Percentiles rank a stretch among this genome's conserved stretches.
Conservation (phyloP, 2,113 vertebrate genomes). For the Hyperopisus bebe region DNA sequence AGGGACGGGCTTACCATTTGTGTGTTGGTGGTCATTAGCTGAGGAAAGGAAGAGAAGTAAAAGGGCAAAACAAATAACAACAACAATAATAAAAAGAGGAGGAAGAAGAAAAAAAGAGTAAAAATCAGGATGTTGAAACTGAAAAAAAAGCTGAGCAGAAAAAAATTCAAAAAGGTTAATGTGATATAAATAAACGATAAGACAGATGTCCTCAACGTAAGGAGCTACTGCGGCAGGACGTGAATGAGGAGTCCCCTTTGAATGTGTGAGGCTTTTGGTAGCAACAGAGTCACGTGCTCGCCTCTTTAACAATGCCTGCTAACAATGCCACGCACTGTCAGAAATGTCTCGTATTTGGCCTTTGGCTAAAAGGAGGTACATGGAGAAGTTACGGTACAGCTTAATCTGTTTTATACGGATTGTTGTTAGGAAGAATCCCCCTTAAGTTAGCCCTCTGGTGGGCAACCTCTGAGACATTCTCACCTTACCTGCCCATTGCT, state of each 20-base stretch:
- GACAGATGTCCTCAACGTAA: conserved; percentile 53
- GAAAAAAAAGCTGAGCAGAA: conserved; percentile 49
- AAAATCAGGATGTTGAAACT: conserved; percentile 59
- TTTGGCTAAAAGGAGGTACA: not conserved
- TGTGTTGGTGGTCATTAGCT: conserved; percentile 95
- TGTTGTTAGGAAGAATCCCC: not conserved
- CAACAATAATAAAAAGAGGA: conserved; percentile 67
- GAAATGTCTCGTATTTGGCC: not conserved
- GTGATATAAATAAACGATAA: conserved; percentile 68
- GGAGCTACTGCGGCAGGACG: conserved; percentile 51
- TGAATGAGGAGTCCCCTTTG: conserved; percentile 52
- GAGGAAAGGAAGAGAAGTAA: conserved; percentile 83
- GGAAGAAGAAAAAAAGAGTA: conserved; percentile 53
- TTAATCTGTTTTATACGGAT: not conserved
- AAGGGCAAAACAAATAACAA: conserved; percentile 60
- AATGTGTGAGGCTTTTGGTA: not conserved
- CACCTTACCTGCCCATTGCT: conserved; percentile 87
- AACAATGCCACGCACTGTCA: not conserved
- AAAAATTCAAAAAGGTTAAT: conserved; percentile 60
- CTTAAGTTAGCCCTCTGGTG: not conserved
- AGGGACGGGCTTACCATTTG: conserved; percentile 90
- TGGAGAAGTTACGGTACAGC: not conserved
- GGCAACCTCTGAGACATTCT: not conserved
- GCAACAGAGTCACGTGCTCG: not conserved
- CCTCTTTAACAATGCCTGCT: not conserved